These are phyloP conservation scores for Caenorhabditis zanzibari DNA, from an alignment of 2,888 invertebrate species.

Conservation along the genomic window DNA sequence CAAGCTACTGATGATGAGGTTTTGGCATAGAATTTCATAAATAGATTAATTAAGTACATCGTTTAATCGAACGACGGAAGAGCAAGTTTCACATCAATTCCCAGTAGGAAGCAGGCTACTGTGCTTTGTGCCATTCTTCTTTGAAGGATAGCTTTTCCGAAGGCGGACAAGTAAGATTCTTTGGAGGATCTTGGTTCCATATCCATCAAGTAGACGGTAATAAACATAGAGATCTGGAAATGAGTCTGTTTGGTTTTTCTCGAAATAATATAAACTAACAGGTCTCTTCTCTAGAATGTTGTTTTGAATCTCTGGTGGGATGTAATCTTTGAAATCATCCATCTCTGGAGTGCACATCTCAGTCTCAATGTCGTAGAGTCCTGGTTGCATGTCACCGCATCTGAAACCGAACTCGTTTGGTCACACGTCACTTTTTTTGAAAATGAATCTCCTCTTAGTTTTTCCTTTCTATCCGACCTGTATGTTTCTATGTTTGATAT, in stretches of 20 bases:
- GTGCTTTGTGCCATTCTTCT: conserved; percentile 83
- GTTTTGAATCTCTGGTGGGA: conserved; percentile 82
- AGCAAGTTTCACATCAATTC: conserved; percentile 81
- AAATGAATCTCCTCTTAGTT: background rate
- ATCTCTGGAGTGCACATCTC: conserved; percentile 83
- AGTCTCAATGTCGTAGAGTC: conserved; percentile 83
- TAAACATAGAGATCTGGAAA: conserved; percentile 83
- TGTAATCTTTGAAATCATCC: conserved; percentile 83
- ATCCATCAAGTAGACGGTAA: conserved; percentile 83
- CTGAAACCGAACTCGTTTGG: conserved; percentile 50
- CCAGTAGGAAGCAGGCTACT: conserved; percentile 83
- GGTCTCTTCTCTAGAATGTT: conserved; percentile 83
- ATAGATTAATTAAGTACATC: conserved; percentile 5
- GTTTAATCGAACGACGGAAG: conserved; percentile 72
- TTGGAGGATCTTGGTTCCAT: conserved; percentile 80
- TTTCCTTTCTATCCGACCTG: background rate
- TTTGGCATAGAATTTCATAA: background rate
- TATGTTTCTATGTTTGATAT: conserved; percentile 33
- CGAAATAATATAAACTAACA: conserved; percentile 62
- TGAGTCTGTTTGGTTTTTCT: background rate
- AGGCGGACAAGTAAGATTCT: conserved; percentile 83
- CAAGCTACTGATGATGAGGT: conserved; percentile 52
- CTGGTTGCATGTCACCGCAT: conserved; percentile 83
- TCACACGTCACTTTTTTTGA: conserved; percentile 28
- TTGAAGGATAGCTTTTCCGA: conserved; percentile 82